These are phyloP conservation scores for Peromyscus polionotus DNA, from an alignment of 2,113 vertebrate species.

Conservation along the genomic window DNA sequence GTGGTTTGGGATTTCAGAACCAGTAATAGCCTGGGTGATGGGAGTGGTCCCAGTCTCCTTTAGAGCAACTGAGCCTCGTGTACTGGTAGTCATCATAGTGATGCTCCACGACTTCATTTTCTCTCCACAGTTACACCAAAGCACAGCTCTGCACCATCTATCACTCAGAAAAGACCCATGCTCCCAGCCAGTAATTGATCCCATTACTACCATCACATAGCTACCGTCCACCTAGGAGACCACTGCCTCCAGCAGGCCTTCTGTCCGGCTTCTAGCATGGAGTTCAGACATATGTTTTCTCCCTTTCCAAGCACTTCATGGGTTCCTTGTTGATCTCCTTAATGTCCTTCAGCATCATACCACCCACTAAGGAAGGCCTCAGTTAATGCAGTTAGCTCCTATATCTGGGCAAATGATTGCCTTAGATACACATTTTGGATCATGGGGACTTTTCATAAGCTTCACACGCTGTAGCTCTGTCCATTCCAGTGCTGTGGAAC, in stretches of 20 bases:
- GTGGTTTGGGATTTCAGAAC: not conserved
- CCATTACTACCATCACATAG: constrained; percentile 91
- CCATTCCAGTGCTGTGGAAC: constrained; percentile 1
- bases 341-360: constrained; percentile 91
- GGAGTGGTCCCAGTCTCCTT: constrained; percentile 46
- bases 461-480: constrained; percentile 65
- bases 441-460: constrained; percentile 87
- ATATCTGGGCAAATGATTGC: constrained; percentile 55
- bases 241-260: constrained; percentile 91
- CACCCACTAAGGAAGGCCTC: constrained; percentile 70
- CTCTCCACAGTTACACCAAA: constrained; percentile 89
- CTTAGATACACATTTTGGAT: constrained; percentile 90
- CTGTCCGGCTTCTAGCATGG: constrained; percentile 83
- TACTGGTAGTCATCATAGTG: constrained; percentile 93
- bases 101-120: constrained; percentile 86
- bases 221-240: constrained; percentile 89
- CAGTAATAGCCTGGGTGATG: not conserved
- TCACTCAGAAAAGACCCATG: constrained; percentile 89
- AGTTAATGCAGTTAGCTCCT: not conserved
- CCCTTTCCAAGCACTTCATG: constrained; percentile 89
- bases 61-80: constrained; percentile 80
- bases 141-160: constrained; percentile 88
- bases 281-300: constrained; percentile 86
- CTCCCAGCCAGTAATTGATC: constrained; percentile 88
- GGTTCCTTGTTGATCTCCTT: constrained; percentile 94